Evolutionary conservation across 2,113 vertebrate species (phyloP), one percentile per base, ranked within the genome.

Genomic region (Anhinga rufa): DNA sequence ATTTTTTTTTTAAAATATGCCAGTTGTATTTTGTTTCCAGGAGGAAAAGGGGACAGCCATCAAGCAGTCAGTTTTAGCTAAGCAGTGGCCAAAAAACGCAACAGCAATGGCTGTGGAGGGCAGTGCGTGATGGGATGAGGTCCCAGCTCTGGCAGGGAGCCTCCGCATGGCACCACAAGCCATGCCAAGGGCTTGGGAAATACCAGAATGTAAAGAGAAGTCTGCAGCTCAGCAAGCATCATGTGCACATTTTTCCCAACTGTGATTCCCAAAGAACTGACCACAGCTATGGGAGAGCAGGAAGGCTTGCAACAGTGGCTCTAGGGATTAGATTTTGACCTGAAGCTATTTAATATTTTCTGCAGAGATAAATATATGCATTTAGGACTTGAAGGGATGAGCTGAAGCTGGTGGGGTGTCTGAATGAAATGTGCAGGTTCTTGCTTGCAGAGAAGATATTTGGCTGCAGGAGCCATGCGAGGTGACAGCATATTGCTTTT

Each of bases 341-440:
- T 70, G 31, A 74, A 13, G 28, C 24, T 70, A 9, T 68, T 52
- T 18, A 58, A 18, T 72, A 20, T 51, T 84, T 91, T 87, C 54
- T 93, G 40, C 3, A 7, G 44, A 72, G 77, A 16, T 51, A 65
- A 6, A 31, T 5, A 21, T 28, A 19, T 4, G 31, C 57, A 34
- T 80, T 71, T 91, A 86, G 42, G 49, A 65, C 36, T 88, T 82
- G 29, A 82, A 62, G 57, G n/a, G 62, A 64, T 11, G 11, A 77
- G 9, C n/a, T 89, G 62, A 64, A 80, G 52, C 38, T 51, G 68
- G 12, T 62, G 42, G 42, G 34, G 44, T 57, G 46, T 82, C 34
- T 26, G 75, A 88, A 85, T 1, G 4, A 74, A 17, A 62, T 0
- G 0, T 3, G 17, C 54, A 46, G 24, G 48, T 68, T 40, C 25